Evolutionary conservation across 2,888 invertebrate species (phyloP).

Genomic region (Clepsis dumicolana): DNA sequence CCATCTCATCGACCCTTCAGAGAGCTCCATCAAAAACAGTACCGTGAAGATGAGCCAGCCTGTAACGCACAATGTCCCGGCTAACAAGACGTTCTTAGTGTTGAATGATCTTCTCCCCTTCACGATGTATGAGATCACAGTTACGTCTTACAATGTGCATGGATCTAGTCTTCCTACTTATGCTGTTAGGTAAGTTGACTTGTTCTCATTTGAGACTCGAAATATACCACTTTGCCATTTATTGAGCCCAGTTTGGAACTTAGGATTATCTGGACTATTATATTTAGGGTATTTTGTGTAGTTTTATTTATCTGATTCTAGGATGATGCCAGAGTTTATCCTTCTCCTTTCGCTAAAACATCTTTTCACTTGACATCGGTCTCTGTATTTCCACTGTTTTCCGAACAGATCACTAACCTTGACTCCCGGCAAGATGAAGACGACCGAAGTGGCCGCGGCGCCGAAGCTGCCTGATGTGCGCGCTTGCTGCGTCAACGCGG

Average conservation of each 20-base stretch:
- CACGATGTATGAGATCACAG: conserved; percentile 93
- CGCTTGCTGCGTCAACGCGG: conserved; percentile 90
- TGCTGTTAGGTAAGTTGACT: conserved; percentile 83
- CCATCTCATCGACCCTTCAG: conserved; percentile 80
- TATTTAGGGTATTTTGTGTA: no score
- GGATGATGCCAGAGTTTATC: no score
- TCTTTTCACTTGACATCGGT: not conserved
- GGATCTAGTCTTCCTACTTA: conserved; percentile 93
- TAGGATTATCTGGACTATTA: no score
- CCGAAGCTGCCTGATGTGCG: conserved; percentile 91
- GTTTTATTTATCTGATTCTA: no score
- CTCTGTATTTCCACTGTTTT: no score
- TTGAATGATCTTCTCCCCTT: conserved; percentile 89
- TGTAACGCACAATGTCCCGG: conserved; percentile 84
- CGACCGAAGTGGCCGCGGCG: conserved; percentile 84
- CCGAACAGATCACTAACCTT: conserved; percentile 87
- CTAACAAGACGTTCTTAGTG: conserved; percentile 85
- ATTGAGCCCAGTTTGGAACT: no score
- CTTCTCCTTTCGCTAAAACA: no score
- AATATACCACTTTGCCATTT: not conserved
- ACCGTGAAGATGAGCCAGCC: conserved; percentile 59
- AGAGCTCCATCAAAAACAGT: conserved; percentile 69
- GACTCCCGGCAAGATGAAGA: conserved; percentile 88
- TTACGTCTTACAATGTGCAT: conserved; percentile 90
- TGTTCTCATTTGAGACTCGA: not conserved